These are phyloP conservation scores for Stenolophus ochropezus DNA, from an alignment of 2,888 invertebrate species.

Conservation along the genomic window DNA sequence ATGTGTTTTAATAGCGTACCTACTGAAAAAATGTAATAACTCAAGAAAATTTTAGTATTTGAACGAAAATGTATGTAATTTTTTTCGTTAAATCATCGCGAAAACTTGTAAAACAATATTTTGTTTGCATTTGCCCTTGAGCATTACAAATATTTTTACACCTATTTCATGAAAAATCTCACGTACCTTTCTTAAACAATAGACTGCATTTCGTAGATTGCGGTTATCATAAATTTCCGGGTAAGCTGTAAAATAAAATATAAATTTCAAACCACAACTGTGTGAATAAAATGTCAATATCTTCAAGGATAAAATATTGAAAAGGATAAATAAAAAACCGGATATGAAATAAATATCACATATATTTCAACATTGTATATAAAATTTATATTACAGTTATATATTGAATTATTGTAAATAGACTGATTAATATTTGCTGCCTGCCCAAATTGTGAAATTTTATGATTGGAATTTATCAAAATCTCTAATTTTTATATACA, in stretches of 20 bases:
- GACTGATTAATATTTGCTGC: constrained; percentile 20
- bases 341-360: constrained; percentile 52
- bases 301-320: constrained; percentile 24
- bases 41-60: too few relatives aligned
- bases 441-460: constrained; percentile 30
- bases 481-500: constrained; percentile 38
- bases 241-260: constrained; percentile 13
- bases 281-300: background rate
- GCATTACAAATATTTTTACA: background rate
- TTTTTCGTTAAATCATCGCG: too few relatives aligned
- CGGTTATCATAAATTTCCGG: background rate
- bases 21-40: too few relatives aligned
- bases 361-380: constrained; percentile 53
- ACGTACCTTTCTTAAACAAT: constrained; percentile 4
- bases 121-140: background rate
- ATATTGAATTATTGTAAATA: constrained; percentile 41
- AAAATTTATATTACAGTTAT: constrained; percentile 52
- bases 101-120: too few relatives aligned
- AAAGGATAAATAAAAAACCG: constrained; percentile 20
- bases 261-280: background rate
- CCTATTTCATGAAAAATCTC: background rate
- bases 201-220: constrained; percentile 11
- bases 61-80: too few relatives aligned
- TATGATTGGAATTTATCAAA: constrained; percentile 36
- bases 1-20: too few relatives aligned